Conservation (phyloP, 2,797 vertebrate genomes). For the Enteromius thamalakanensis region DNA sequence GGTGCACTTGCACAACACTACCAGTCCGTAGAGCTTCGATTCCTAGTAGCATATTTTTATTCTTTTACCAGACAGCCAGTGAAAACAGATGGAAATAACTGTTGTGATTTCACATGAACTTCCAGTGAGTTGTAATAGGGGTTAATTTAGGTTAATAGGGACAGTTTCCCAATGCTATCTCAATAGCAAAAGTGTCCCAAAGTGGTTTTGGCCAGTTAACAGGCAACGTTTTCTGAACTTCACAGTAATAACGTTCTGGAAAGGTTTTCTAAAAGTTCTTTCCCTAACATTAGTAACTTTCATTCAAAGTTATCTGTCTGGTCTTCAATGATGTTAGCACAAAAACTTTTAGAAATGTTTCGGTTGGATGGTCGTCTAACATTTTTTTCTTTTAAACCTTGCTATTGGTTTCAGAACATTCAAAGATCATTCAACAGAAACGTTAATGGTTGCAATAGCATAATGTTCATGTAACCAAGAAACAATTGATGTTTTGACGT, state of each 20-base stretch:
- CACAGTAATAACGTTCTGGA: not conserved
- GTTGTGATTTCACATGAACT: not conserved
- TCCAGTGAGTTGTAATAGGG: not conserved
- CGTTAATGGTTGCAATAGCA: not conserved
- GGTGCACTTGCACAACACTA: slow-evolving; percentile 50
- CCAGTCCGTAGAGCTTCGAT: slow-evolving; percentile 46
- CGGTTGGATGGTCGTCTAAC: not conserved
- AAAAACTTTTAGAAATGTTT: not conserved
- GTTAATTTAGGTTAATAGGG: not conserved
- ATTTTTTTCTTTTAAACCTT: not conserved
- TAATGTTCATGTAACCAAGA: not conserved
- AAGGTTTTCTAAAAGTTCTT: not conserved
- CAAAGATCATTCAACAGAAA: not conserved
- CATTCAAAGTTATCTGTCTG: not conserved
- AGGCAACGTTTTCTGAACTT: not conserved
- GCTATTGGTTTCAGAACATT: not conserved
- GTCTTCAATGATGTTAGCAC: not conserved
- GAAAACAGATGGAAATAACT: not conserved
- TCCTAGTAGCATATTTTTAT: slow-evolving; percentile 34
- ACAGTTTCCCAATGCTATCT: not conserved
- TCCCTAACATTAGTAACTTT: not conserved
- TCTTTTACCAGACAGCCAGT: not conserved
- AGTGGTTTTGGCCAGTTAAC: not conserved
- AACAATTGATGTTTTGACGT: not conserved
- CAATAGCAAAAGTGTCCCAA: not conserved